phyloP scores from a whole-genome alignment of 2,797 vertebrate genomes.

The Atherinosoma microstoma region DNA sequence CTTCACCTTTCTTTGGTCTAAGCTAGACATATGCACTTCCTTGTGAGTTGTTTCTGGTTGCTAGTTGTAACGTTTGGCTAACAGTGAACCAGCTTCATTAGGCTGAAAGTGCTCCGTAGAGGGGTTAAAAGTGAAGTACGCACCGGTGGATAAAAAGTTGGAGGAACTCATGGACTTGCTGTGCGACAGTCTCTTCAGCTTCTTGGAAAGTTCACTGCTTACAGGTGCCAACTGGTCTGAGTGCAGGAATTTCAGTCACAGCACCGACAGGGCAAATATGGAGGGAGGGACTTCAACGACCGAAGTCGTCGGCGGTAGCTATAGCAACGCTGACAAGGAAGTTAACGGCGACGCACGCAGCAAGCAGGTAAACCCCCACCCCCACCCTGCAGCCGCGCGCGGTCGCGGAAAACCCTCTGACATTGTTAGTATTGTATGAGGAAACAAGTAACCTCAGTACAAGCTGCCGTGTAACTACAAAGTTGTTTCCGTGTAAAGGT shows the following conservation, averaged over 20 bases:
- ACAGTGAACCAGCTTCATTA: neutral
- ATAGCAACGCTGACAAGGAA: slow-evolving; percentile 60
- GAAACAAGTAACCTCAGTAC: neutral
- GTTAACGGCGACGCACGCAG: neutral
- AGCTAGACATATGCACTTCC: neutral
- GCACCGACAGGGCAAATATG: slow-evolving; percentile 17
- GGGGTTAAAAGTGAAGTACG: slow-evolving; percentile 6
- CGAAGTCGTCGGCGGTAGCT: slow-evolving; percentile 40
- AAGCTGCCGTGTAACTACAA: neutral
- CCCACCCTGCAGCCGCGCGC: neutral
- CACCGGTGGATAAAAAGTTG: slow-evolving; percentile 35
- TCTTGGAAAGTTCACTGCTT: neutral
- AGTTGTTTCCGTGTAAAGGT: no score
- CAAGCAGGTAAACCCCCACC: no score
- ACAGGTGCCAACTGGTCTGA: slow-evolving; percentile 10
- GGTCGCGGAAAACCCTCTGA: neutral
- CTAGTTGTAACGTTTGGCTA: neutral
- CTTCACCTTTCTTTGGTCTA: neutral
- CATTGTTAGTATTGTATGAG: neutral
- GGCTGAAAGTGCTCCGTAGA: neutral
- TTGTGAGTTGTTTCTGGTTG: neutral
- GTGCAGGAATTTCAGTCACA: slow-evolving; percentile 53
- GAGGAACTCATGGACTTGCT: neutral
- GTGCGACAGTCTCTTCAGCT: neutral
- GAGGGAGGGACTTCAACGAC: slow-evolving; percentile 58